Evolutionary conservation across 2,888 invertebrate species (phyloP), one percentile per base, ranked within the genome.

Genomic region (Caenorhabditis sp.): DNA sequence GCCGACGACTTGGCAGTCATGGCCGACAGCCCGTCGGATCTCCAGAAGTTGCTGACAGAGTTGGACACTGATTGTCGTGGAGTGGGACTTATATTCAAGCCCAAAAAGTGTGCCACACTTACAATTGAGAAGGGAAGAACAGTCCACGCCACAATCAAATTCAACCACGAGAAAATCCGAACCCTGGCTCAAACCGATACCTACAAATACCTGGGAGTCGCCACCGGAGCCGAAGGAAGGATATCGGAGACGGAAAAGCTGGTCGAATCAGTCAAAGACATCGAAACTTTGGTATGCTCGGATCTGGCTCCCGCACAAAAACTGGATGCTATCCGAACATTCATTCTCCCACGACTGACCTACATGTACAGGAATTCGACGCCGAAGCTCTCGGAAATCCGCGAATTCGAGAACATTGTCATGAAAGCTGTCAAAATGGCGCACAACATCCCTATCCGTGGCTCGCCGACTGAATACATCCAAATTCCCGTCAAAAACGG

Each of bases 231-330:
- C 2, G 26, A 28, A 8, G 13, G 20, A 5, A 28, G 44, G 18
- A 24, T 18, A 18, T 47, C 58, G 18, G 71, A 20, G 20, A 20
- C 44, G 2, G 24, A n/a, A 13, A 68, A 82, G 40, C 20, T 68
- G 8, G n/a, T n/a, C n/a, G n/a, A n/a, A n/a, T n/a, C n/a, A n/a
- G n/a, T n/a, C n/a, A n/a, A n/a, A n/a, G n/a, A n/a, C n/a, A n/a
- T n/a, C 37, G 2, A 3, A 8, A 55, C 56, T n/a, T n/a, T n/a
- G n/a, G n/a, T n/a, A n/a, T n/a, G n/a, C n/a, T n/a, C n/a, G 1
- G 18, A 51, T 1, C 56, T 82, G 1, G 61, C 78, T 0, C 82
- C 82, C 13, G 60, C 53, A 53, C 82, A 82, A 47, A 82, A 80
- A 24, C 40, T 74, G 15, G 74, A 80, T 44, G 69, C 64, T 5